A percentile compares a stretch with the other conserved stretches of the same genome.
Evolutionary conservation across 2,113 vertebrate species (phyloP).

Genomic region (Tupaia tana): DNA sequence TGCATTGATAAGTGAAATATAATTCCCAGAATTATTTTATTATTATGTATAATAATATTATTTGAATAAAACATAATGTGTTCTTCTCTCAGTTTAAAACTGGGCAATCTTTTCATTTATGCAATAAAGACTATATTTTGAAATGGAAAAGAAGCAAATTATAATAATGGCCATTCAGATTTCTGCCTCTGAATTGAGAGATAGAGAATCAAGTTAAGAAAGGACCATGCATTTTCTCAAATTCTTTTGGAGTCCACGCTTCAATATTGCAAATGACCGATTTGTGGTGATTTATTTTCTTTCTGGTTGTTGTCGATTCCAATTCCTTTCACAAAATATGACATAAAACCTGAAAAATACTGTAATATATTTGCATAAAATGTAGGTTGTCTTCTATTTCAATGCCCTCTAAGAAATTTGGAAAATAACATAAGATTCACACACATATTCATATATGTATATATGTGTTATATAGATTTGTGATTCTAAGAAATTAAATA

Average conservation of each 20-base stretch:
- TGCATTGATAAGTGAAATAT: not conserved
- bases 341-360: constrained; percentile 14
- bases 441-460: not conserved
- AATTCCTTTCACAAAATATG: constrained; percentile 37
- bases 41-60: not conserved
- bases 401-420: not conserved
- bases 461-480: not conserved
- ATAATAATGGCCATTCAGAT: constrained; percentile 8
- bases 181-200: not conserved
- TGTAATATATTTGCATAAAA: not conserved
- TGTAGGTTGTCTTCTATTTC: not conserved
- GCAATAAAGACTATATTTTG: not conserved
- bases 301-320: constrained; percentile 39
- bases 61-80: not conserved
- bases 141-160: constrained; percentile 16
- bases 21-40: not conserved
- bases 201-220: not conserved
- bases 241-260: not conserved
- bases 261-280: constrained; percentile 25
- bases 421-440: not conserved
- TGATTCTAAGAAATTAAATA: not conserved
- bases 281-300: constrained; percentile 45
- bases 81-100: not conserved
- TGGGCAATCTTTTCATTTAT: not conserved
- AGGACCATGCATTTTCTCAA: not conserved